Evolutionary conservation across 2,888 invertebrate species (phyloP).

Genomic region (Andrena marginata): DNA sequence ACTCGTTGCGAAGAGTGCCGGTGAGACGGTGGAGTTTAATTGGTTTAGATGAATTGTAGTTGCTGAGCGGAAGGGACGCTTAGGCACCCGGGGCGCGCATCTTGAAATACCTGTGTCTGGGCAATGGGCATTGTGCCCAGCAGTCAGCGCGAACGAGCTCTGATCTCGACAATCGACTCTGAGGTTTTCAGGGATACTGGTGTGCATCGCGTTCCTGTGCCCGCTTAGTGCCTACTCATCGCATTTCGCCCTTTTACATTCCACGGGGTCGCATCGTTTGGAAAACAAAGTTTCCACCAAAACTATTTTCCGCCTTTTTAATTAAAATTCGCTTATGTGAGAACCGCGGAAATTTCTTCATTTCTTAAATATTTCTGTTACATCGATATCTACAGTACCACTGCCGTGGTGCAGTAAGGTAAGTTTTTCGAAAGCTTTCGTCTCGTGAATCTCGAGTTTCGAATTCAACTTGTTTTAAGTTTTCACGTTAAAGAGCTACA

Average conservation of each 20-base stretch:
- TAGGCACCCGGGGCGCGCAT: slow-evolving; percentile 28
- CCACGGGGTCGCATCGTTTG: not conserved
- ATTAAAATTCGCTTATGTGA: not conserved
- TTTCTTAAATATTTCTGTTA: not conserved
- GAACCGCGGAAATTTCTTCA: not conserved
- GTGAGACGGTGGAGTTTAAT: not conserved
- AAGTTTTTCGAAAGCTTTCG: not conserved
- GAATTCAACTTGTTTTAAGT: not conserved
- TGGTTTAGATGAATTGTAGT: not conserved
- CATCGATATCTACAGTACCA: not conserved
- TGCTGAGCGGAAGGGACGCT: slow-evolving; percentile 9
- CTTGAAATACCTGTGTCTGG: slow-evolving; percentile 75
- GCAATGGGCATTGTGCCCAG: slow-evolving; percentile 79
- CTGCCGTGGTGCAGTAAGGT: slow-evolving; percentile 4
- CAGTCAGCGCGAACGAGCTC: slow-evolving; percentile 69
- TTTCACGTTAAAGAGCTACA: too few species aligned
- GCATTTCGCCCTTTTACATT: not conserved
- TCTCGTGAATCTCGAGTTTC: not conserved
- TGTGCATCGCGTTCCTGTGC: too few species aligned
- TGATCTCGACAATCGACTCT: slow-evolving; percentile 41
- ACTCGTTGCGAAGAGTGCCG: too few species aligned
- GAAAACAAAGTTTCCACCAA: not conserved
- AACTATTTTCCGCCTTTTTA: too few species aligned
- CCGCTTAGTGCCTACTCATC: not conserved
- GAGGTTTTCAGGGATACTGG: not conserved